Evolutionary conservation across 2,888 invertebrate genomes (phyloP).

Genomic region (Allolobophora icterica): DNA sequence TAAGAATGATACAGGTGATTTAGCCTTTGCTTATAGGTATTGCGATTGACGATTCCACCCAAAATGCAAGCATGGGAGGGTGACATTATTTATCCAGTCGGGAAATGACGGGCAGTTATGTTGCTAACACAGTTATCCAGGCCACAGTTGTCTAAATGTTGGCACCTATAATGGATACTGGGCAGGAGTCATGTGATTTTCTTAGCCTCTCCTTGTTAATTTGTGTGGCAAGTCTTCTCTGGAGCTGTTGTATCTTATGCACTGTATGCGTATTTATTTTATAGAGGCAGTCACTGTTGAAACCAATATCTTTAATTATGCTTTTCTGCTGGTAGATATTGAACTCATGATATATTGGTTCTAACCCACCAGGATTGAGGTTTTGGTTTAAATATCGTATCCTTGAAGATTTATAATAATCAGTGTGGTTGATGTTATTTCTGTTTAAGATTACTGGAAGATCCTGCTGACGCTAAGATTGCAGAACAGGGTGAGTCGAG

Average conservation of each 20-base stretch:
- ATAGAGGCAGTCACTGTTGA: not conserved
- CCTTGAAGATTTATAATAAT: not conserved
- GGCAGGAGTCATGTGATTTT: too few species aligned
- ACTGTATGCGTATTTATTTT: not conserved
- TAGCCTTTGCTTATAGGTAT: too few species aligned
- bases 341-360: not conserved
- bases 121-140: too few species aligned
- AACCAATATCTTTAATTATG: not conserved
- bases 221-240: not conserved
- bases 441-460: not conserved
- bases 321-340: not conserved
- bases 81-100: too few species aligned
- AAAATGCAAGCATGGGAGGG: too few species aligned
- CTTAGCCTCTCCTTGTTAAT: too few species aligned
- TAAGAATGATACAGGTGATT: too few species aligned
- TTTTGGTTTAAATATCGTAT: not conserved
- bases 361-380: not conserved
- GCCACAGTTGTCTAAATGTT: too few species aligned
- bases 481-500: not conserved
- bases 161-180: too few species aligned
- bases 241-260: too few species aligned
- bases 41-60: too few species aligned
- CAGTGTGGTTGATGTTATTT: not conserved
- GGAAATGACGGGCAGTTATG: too few species aligned
- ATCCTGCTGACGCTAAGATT: not conserved